Conservation (phyloP, 2,888 invertebrate genomes). For the Temnothorax ravouxi region DNA sequence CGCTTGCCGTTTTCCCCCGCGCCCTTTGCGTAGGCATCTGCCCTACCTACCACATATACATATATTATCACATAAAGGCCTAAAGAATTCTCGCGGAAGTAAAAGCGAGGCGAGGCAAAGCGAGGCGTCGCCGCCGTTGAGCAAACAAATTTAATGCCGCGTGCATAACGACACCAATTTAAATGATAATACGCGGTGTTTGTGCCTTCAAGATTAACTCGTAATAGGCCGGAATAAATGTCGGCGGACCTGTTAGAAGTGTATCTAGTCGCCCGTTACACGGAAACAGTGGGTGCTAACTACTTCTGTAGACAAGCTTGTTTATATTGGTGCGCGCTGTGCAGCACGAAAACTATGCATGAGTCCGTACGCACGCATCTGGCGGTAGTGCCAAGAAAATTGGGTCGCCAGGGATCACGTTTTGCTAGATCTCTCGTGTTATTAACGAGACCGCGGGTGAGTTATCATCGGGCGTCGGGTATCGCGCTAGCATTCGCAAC, state of each 20-base stretch:
- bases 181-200: slow-evolving; percentile 79
- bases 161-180: slow-evolving; percentile 79
- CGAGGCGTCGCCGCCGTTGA: slow-evolving; percentile 36
- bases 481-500: slow-evolving; percentile 42
- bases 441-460: slow-evolving; percentile 58
- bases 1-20: slow-evolving; percentile 14
- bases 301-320: slow-evolving; percentile 76
- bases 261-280: slow-evolving; percentile 71
- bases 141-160: slow-evolving; percentile 78
- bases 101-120: slow-evolving; percentile 49
- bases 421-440: slow-evolving; percentile 48
- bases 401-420: slow-evolving; percentile 61
- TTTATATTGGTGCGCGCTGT: slow-evolving; percentile 69
- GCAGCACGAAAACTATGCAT: slow-evolving; percentile 49
- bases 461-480: slow-evolving; percentile 46
- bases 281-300: slow-evolving; percentile 77
- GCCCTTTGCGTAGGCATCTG: slow-evolving; percentile 11
- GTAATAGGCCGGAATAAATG: slow-evolving; percentile 79
- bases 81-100: slow-evolving; percentile 62
- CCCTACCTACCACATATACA: slow-evolving; percentile 4
- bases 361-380: slow-evolving; percentile 58
- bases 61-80: slow-evolving; percentile 44
- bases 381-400: slow-evolving; percentile 67
- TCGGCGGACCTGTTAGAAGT: slow-evolving; percentile 74
- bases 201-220: slow-evolving; percentile 77